A percentile compares a stretch with the other conserved stretches of the same genome.
Evolutionary conservation across 2,113 vertebrate genomes (phyloP).

Genomic region (Poeciliopsis retropinna): DNA sequence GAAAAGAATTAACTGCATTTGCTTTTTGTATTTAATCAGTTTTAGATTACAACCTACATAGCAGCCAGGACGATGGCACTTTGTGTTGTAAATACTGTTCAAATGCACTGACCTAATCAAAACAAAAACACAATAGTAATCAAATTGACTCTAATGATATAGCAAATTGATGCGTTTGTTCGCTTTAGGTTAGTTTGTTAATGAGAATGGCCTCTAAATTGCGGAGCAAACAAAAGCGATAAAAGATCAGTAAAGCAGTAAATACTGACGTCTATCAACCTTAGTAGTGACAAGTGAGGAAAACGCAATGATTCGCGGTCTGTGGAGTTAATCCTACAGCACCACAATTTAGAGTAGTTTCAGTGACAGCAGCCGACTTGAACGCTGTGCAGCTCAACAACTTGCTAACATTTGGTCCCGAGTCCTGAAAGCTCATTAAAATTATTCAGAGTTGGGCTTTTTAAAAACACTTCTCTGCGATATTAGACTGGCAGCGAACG

Average conservation of each 20-base stretch:
- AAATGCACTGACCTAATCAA: not conserved
- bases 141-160: not conserved
- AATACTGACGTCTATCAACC: not conserved
- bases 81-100: not conserved
- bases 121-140: not conserved
- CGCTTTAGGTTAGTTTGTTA: not conserved
- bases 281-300: not conserved
- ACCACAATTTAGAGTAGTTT: not conserved
- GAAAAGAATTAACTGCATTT: not conserved
- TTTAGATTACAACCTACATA: not conserved
- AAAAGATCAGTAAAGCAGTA: not conserved
- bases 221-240: not conserved
- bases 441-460: not conserved
- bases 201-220: not conserved
- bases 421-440: not conserved
- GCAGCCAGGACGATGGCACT: too few relatives aligned
- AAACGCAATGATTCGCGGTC: not conserved
- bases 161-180: not conserved
- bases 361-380: conserved; percentile 3
- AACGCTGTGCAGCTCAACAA: conserved; percentile 16
- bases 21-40: not conserved
- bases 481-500: not conserved
- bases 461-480: not conserved
- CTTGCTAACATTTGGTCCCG: conserved; percentile 36
- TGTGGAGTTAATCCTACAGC: not conserved